Evolutionary conservation across 2,888 invertebrate genomes (phyloP).

Genomic region (Chymomyza fuscimana): DNA sequence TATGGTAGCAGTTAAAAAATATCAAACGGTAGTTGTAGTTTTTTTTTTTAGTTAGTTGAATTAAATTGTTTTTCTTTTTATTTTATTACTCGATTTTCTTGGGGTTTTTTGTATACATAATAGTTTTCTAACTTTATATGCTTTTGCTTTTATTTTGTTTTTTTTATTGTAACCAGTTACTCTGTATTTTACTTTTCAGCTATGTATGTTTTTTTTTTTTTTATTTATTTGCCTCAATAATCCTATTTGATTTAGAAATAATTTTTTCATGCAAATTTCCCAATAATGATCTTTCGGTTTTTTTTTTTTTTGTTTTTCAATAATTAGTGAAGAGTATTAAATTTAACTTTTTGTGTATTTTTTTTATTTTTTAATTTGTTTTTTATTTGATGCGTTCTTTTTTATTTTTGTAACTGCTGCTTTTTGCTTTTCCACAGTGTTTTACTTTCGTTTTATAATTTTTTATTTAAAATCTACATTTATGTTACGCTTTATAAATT

Average conservation of each 20-base stretch:
- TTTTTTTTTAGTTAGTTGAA: slow-evolving; percentile 51
- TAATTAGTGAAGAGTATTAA: slow-evolving; percentile 74
- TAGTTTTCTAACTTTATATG: slow-evolving; percentile 57
- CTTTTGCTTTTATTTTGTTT: slow-evolving; percentile 34
- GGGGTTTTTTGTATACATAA: slow-evolving; percentile 64
- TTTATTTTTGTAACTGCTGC: slow-evolving; percentile 39
- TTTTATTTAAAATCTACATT: slow-evolving; percentile 70
- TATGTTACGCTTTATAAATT: slow-evolving; percentile 54
- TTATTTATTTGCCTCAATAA: slow-evolving; percentile 43
- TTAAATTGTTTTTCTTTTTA: slow-evolving; percentile 59
- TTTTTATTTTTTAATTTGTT: slow-evolving; percentile 31
- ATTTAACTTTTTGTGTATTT: slow-evolving; percentile 62
- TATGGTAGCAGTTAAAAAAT: slow-evolving; percentile 32
- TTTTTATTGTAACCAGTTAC: slow-evolving; percentile 73
- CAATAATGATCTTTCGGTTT: slow-evolving; percentile 56
- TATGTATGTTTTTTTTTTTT: slow-evolving; percentile 29
- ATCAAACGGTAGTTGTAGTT: slow-evolving; percentile 46
- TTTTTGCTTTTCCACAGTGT: slow-evolving; percentile 29
- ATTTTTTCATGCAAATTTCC: slow-evolving; percentile 57
- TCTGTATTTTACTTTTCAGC: slow-evolving; percentile 47
- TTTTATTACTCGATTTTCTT: slow-evolving; percentile 50
- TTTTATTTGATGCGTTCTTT: slow-evolving; percentile 44
- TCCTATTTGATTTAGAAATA: slow-evolving; percentile 31
- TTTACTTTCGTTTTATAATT: slow-evolving; percentile 42
- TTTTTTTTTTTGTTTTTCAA: slow-evolving; percentile 46